Evolutionary conservation across 2,113 vertebrate genomes (phyloP).

Genomic region (Albula glossodonta): DNA sequence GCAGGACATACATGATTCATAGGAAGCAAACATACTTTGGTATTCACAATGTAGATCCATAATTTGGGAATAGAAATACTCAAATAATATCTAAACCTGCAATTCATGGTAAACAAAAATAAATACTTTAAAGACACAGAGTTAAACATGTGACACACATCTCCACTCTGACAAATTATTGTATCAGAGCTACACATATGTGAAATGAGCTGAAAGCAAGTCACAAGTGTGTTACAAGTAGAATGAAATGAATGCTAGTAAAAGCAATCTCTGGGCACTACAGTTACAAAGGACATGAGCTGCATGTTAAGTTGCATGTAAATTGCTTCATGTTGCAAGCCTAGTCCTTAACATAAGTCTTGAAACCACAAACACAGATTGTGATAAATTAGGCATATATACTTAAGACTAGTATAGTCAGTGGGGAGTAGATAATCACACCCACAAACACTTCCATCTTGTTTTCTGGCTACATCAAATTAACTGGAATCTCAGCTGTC

Average conservation of each 20-base stretch:
- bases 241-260: not conserved
- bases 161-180: not conserved
- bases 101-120: too few relatives aligned
- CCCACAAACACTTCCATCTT: constrained; percentile 49
- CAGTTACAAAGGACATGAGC: not conserved
- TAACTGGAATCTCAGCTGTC: constrained; percentile 40
- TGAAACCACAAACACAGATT: constrained; percentile 44
- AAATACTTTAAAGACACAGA: too few relatives aligned
- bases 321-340: not conserved
- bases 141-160: too few relatives aligned
- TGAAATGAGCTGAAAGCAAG: not conserved
- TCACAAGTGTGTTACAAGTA: not conserved
- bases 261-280: not conserved
- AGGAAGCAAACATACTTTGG: too few relatives aligned
- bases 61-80: not conserved
- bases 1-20: too few relatives aligned
- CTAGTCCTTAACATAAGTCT: constrained; percentile 25
- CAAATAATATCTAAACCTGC: not conserved
- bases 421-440: constrained; percentile 43
- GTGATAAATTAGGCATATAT: constrained; percentile 45
- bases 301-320: not conserved
- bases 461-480: constrained; percentile 53
- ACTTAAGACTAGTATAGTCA: constrained; percentile 42
- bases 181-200: not conserved
- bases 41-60: not conserved